These are phyloP conservation scores for Antheraea yamamai DNA, from an alignment of 2,888 invertebrate genomes.

Conservation along the genomic window DNA sequence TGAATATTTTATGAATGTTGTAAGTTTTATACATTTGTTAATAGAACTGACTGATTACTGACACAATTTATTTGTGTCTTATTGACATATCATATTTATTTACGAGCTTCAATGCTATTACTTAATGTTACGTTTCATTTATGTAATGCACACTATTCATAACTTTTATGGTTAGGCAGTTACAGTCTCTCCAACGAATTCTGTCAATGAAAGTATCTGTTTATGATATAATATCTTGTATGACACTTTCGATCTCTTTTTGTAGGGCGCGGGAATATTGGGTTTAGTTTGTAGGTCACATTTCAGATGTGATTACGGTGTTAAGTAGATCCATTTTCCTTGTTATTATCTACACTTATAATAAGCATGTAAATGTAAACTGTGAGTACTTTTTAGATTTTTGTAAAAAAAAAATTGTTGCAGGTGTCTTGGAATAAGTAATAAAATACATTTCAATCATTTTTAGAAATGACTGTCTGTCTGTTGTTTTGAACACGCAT, in stretches of 20 bases:
- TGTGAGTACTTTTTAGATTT: too few species aligned
- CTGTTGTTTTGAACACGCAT: too few species aligned
- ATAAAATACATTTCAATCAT: too few species aligned
- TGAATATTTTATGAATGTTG: background rate
- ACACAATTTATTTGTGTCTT: background rate
- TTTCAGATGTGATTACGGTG: background rate
- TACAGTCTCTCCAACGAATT: background rate
- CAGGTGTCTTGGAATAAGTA: too few species aligned
- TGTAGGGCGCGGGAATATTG: background rate
- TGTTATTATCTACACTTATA: background rate
- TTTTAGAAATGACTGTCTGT: background rate
- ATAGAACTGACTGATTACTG: background rate
- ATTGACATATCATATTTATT: conserved; percentile 4
- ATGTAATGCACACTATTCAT: conserved; percentile 6
- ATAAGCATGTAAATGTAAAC: too few species aligned
- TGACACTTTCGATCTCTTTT: background rate
- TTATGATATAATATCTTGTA: background rate
- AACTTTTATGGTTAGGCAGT: conserved; percentile 1
- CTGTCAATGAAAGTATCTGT: background rate
- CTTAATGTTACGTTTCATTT: background rate
- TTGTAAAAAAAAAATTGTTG: too few species aligned
- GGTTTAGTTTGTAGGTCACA: background rate
- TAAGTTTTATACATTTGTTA: background rate
- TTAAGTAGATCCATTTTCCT: background rate
- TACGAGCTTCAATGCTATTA: background rate